Evolutionary conservation across 2,797 vertebrate species (phyloP).

Genomic region (Otolemur crassicaudatus): DNA sequence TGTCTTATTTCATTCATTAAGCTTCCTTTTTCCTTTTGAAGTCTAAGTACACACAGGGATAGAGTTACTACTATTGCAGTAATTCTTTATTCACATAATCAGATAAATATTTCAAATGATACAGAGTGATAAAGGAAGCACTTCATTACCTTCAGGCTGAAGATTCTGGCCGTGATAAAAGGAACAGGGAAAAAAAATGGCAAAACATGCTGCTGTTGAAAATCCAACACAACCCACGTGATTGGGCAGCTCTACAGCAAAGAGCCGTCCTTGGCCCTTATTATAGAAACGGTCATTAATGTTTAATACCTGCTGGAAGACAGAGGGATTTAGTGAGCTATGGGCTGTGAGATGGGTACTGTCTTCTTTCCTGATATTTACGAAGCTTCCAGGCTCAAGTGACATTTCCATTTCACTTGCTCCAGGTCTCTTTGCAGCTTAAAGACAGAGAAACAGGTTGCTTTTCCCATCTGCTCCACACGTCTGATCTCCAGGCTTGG

Average conservation of each 20-base stretch:
- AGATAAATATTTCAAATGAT: constrained; percentile 79
- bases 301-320: constrained; percentile 73
- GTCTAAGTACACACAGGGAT: neutral
- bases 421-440: constrained; percentile 53
- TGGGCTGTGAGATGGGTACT: constrained; percentile 34
- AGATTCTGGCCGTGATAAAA: constrained; percentile 73
- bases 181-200: neutral
- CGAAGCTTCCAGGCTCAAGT: constrained; percentile 73
- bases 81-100: constrained; percentile 80
- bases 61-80: constrained; percentile 48
- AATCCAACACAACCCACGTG: constrained; percentile 38
- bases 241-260: constrained; percentile 18
- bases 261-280: constrained; percentile 13
- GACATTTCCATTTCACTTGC: constrained; percentile 78
- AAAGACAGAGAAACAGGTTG: constrained; percentile 70
- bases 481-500: constrained; percentile 75
- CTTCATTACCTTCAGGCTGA: constrained; percentile 72
- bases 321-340: constrained; percentile 48
- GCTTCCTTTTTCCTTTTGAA: constrained; percentile 57
- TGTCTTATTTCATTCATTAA: constrained; percentile 59
- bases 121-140: constrained; percentile 67
- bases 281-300: constrained; percentile 72
- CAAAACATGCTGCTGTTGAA: neutral
- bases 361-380: constrained; percentile 71
- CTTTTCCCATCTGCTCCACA: constrained; percentile 75